A percentile compares a stretch with the other conserved stretches of the same genome.
Conservation (phyloP, 2,113 vertebrate genomes). For the Procavia capensis region DNA sequence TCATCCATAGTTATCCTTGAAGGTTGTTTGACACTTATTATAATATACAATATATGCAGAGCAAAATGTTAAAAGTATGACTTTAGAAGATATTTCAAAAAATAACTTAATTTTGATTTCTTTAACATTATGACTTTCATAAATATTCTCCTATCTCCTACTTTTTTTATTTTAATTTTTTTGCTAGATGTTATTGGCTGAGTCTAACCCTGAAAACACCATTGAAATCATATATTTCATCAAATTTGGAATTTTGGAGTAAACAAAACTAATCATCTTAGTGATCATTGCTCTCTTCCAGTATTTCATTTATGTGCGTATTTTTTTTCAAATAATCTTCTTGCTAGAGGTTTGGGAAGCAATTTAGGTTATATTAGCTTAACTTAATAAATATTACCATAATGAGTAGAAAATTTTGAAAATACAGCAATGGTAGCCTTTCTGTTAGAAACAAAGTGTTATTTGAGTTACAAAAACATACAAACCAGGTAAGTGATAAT, state of each 20-base stretch:
- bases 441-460: background rate
- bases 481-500: background rate
- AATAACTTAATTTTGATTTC: background rate
- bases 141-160: background rate
- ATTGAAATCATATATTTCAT: background rate
- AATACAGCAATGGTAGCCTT: background rate
- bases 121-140: background rate
- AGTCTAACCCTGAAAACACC: background rate
- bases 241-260: slow-evolving; percentile 7
- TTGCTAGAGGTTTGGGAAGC: background rate
- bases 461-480: background rate
- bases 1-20: background rate
- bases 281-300: background rate
- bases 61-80: background rate
- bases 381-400: slow-evolving; percentile 2
- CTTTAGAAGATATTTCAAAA: background rate
- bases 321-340: background rate
- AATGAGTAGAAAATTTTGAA: slow-evolving; percentile 1
- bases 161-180: background rate
- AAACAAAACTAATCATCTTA: background rate
- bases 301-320: background rate
- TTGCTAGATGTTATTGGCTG: background rate
- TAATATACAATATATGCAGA: background rate
- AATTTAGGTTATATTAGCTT: background rate
- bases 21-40: background rate